These are phyloP conservation scores for Seriola rivoliana DNA, from an alignment of 2,113 vertebrate species.

Conservation along the genomic window DNA sequence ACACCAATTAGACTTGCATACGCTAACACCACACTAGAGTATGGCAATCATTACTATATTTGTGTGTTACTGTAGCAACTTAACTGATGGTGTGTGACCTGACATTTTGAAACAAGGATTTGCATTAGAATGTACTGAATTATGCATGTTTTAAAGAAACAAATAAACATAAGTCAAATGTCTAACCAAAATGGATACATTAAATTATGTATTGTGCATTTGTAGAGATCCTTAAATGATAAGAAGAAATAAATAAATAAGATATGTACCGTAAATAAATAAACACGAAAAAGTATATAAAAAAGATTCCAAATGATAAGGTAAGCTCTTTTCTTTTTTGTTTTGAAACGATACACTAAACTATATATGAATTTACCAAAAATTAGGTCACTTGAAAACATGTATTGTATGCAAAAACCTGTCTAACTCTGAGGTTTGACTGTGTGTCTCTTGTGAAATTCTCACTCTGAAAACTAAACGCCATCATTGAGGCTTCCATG, in stretches of 20 bases:
- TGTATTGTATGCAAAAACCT: neutral
- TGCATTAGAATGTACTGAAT: neutral
- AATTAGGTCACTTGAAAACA: neutral
- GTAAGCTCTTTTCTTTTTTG: no score
- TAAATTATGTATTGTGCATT: neutral
- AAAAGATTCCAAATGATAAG: neutral
- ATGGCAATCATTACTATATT: neutral
- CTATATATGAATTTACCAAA: neutral
- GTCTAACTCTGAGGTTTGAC: neutral
- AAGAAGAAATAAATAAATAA: neutral
- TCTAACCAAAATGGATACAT: neutral
- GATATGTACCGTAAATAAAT: neutral
- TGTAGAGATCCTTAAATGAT: neutral
- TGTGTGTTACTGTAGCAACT: neutral
- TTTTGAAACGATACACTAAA: no score
- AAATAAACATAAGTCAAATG: neutral
- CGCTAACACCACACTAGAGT: neutral
- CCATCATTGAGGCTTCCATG: no score
- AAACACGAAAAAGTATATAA: neutral
- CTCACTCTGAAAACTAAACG: no score
- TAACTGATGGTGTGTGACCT: neutral
- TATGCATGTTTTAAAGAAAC: neutral
- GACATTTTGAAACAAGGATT: constrained; percentile 2
- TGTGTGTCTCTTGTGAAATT: neutral
- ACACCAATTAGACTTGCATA: neutral